Base-by-base conservation (phyloP, 2,888 invertebrate species). In the Orthosia incerta region DNA sequence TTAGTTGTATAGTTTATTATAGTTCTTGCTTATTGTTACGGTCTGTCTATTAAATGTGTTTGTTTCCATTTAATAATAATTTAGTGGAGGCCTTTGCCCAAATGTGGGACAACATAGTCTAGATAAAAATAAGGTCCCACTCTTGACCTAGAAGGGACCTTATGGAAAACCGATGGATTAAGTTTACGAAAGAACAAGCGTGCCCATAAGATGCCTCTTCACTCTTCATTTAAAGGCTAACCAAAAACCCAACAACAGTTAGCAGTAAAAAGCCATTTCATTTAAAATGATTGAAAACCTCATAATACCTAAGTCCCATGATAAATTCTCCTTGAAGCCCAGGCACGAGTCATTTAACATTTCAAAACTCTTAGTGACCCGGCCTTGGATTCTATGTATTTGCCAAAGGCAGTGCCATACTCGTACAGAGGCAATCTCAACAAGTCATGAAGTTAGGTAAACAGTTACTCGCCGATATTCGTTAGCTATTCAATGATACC, bases 331-430 rank as follows among this genome's bases (percentile, higher is more conserved):
- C 65, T 71, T 55, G 23, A 62, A 39, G 26, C 31, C 5, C n/a
- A 55, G 69, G 31, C 62, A 70, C 74, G 62, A 53, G 63, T 76
- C 63, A 77, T 82, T 83, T 63, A 72, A 68, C 56, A 81, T 86
- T 83, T 79, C 81, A 78, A 83, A 86, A 83, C 70, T 56, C 31
- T 15, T 5, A 59, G 16, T 75, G 66, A 65, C 72, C 68, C 57
- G 79, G 67, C 86, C 86, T 86, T 82, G 87, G 75, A 46, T 66
- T 66, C 63, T 66, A 71, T 78, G 71, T 82, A 70, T 86, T 86
- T 82, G 71, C 80, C 39, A 71, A 83, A 80, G 77, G 70, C 66
- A 23, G 68, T 23, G 74, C 31, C 76, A 62, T 59, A 66, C 55
- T 65, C 62, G 45, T 39, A 59, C 79, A 59, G 79, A 74, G 71